Base-by-base conservation (phyloP, 2,888 invertebrate species). In the Tethea ocularis region DNA sequence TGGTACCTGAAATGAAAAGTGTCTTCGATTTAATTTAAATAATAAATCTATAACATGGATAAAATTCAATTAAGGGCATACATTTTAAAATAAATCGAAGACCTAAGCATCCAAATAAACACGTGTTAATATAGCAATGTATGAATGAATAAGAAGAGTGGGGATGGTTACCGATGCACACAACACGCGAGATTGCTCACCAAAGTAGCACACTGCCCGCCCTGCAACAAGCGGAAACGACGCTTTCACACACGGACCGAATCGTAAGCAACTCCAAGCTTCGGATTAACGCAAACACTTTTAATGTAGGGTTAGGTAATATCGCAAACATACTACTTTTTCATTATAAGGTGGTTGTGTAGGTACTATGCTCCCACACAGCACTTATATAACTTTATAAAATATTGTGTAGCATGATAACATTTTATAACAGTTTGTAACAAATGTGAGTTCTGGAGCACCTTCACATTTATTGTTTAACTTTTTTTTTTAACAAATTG, bases 141-240 rank as follows among this genome's bases (percentile, higher is more conserved):
- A 89, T 87, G 86, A 86, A 91, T 91, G 89, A 88, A 88, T 94
- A 94, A 94, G 92, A 94, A 96, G 95, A 95, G 96, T 96, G 96
- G 95, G 94, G 84, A 96, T 96, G 96, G 96, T 95, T 97, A 97
- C 97, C 97, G 97, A 97, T 96, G 97, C 96, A 97, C 96, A 97
- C 96, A 97, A 96, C 96, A 96, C 96, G 97, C 97, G 96, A 96
- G 96, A 97, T 97, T 97, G 97, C 97, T 97, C 97, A 97, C 97
- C 96, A 96, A 96, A 96, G 96, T 96, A 95, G 96, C 97, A 95
- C 97, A 97, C 96, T 96, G 96, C 95, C 96, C 97, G 95, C 97
- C 97, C 97, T 97, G 96, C 94, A 92, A 93, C 92, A 92, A 93
- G 91, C 91, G 84, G 82, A 89, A 85, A 90, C 81, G 78, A 80